Conservation (phyloP, 2,888 invertebrate species). For the Stratiomys singularior region DNA sequence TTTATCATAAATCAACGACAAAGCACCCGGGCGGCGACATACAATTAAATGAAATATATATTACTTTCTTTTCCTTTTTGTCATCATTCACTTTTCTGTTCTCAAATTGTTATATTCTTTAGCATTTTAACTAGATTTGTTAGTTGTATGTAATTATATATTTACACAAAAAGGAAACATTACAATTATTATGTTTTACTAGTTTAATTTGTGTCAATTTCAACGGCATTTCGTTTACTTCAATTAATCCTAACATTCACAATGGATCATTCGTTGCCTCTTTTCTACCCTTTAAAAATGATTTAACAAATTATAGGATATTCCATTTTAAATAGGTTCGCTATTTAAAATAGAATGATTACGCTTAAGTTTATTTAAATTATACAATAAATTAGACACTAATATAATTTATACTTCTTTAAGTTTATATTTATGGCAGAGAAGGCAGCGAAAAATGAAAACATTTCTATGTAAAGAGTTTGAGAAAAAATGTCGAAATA, state of each 20-base stretch:
- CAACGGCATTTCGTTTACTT: not conserved
- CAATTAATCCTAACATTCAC: not conserved
- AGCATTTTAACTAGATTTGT: conserved; percentile 6
- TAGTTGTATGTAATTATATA: not conserved
- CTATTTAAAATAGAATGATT: conserved; percentile 35
- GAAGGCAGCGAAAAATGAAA: not conserved
- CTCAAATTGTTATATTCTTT: conserved; percentile 34
- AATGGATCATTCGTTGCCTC: conserved; percentile 9
- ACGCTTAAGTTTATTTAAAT: conserved; percentile 45
- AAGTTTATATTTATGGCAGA: not conserved
- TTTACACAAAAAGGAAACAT: not conserved
- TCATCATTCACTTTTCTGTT: not conserved
- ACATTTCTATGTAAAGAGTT: too few species aligned
- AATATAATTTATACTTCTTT: conserved; percentile 21
- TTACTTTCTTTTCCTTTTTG: not conserved
- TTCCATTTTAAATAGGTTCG: conserved; percentile 9
- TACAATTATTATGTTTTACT: not conserved
- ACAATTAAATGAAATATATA: not conserved
- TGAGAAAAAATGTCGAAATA: too few species aligned
- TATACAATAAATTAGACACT: conserved; percentile 23
- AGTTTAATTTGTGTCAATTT: not conserved
- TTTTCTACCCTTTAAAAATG: not conserved
- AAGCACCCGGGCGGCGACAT: not conserved
- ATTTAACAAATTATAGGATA: not conserved
- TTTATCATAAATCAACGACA: not conserved